Base-by-base conservation (phyloP, 2,113 vertebrate genomes). In the Nymphicus hollandicus region DNA sequence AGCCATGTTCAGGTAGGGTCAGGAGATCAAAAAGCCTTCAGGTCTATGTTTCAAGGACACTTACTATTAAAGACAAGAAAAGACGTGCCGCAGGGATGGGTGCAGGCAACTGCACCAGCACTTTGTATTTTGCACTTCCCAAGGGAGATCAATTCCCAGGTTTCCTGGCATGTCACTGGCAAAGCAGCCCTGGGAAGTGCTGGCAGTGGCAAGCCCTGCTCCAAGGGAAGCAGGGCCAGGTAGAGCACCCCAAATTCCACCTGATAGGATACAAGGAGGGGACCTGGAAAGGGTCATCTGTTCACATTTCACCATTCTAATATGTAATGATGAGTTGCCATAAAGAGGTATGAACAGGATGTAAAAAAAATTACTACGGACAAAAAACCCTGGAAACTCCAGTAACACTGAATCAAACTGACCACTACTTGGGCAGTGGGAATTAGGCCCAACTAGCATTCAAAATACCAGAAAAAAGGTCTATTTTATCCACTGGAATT, bases 301-400 rank as follows among this genome's bases (percentile, higher is more conserved):
- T 3, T 5, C 4, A 39, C 43, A 19, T 27, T 35, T 46, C 80
- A 72, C 22, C 12, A 7, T 46, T 35, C 46, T 46, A 31, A n/a
- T 11, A 8, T 1, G 9, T 13, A 31, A 52, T 2, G 2, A 25
- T 0, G 0, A 28, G 19, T 20, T 58, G 33, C 25, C 5, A 29
- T 5, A 58, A 8, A 72, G 1, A 72, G 15, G 14, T 22, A 53
- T 23, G 19, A 49, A 53, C 60, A 8, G 27, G 13, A 53, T 35
- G 35, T 12, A 79, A 89, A 64, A 31, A 52, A 56, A 63, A 20
- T 43, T 10, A 13, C 23, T 50, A 23, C 17, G 33, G 39, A 19
- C 7, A 49, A 37, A 66, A 49, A 8, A 22, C 20, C 3, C 7
- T 27, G 53, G 47, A 47, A 60, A 7, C 13, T 47, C 49, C 25